Base-by-base conservation (phyloP, 92 coral and sea anemone genomes). In the Phenganax marumi region DNA sequence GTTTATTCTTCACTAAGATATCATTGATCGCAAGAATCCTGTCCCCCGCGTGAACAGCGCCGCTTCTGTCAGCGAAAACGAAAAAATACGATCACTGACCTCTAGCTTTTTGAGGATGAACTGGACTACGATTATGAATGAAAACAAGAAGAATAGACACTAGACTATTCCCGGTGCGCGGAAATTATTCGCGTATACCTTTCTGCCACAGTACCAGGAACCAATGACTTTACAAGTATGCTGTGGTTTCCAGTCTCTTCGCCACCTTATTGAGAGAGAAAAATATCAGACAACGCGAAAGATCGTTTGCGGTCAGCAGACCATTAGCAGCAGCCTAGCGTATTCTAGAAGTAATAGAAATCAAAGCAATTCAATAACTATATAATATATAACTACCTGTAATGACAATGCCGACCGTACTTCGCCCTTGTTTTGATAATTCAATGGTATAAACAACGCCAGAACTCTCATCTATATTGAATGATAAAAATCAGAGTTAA, bases 361-460 rank as follows among this genome's bases (percentile, higher is more conserved):
- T 33, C 63, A 56, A 7, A 14, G 17, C 3, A 8, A 8, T n/a
- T 25, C 75, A 70, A 43, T 33, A 7, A 43, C 26, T 70, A 19
- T 26, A 33, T 5, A 19, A 26, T 10, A 10, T 47, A 70, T 50
- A 5, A 72, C 24, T 62, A 78, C 83, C 83, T 78, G 83, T 62
- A 14, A 78, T 50, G 39, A 78, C 83, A 78, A 78, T 78, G 68
- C 83, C 83, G 68, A 78, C 55, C 8, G 54, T 78, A 24, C 58
- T 78, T n/a, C 68, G 83, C 7, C 83, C 83, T 62, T 78, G 71
- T 25, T 78, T 78, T 2, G 83, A 78, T 62, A 78, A 78, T 50
- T 78, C 83, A n/a, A 78, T 68, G 47, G 73, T 61, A 50, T 78
- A 78, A 47, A 78, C 73, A 61, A 78, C 83, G 47, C 73, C 83